These are phyloP conservation scores for Leucoma salicis DNA, from an alignment of 2,888 invertebrate genomes.

Conservation along the genomic window DNA sequence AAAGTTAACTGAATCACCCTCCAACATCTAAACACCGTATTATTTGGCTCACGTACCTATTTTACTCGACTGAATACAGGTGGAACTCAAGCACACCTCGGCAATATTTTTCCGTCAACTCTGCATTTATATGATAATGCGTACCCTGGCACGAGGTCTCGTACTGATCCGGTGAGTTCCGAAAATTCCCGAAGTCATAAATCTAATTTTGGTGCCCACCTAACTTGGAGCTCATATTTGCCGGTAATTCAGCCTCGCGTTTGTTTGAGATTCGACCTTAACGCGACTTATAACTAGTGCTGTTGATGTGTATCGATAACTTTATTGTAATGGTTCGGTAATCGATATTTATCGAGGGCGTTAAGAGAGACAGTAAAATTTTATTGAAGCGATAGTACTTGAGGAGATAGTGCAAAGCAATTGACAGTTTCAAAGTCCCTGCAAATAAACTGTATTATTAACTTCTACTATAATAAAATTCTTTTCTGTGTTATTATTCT, in stretches of 20 bases:
- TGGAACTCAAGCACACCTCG: conserved; percentile 45
- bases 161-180: conserved; percentile 74
- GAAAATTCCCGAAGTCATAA: conserved; percentile 75
- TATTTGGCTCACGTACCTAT: conserved; percentile 39
- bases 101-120: conserved; percentile 76
- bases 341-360: conserved; percentile 27
- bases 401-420: conserved; percentile 28
- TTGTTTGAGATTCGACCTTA: conserved; percentile 52
- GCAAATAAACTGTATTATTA: conserved; percentile 20
- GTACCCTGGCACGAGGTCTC: conserved; percentile 50
- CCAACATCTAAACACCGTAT: conserved; percentile 33
- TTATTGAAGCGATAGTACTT: conserved; percentile 28
- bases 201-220: conserved; percentile 72
- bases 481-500: too few species aligned
- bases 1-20: conserved; percentile 39
- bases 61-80: conserved; percentile 43
- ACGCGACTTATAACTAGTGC: conserved; percentile 44
- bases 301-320: conserved; percentile 36
- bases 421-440: conserved; percentile 28
- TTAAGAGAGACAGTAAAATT: conserved; percentile 30
- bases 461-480: too few species aligned
- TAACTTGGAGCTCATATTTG: conserved; percentile 56
- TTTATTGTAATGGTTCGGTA: conserved; percentile 25
- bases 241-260: conserved; percentile 43
- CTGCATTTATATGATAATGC: conserved; percentile 69